Evolutionary conservation across 2,113 vertebrate species (phyloP).

Genomic region (Cynopterus brachyotis): DNA sequence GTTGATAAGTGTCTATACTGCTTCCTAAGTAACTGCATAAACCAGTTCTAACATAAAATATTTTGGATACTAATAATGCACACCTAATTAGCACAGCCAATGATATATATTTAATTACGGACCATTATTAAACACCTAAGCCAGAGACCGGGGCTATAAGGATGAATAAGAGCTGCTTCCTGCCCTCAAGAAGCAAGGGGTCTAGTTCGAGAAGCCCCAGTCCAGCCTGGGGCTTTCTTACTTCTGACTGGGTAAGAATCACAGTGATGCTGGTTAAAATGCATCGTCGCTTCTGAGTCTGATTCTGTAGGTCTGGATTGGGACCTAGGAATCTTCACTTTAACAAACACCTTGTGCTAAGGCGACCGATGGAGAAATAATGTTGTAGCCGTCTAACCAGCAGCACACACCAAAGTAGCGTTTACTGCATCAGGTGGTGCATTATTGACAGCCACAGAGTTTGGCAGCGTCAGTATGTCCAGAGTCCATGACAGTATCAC

Average conservation of each 20-base stretch:
- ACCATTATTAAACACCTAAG: not conserved
- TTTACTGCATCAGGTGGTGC: not conserved
- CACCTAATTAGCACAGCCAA: not conserved
- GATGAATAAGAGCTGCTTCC: not conserved
- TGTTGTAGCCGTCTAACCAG: not conserved
- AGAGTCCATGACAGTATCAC: not conserved
- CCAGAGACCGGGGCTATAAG: not conserved
- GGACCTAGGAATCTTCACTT: not conserved
- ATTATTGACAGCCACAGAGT: not conserved
- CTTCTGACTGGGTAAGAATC: not conserved
- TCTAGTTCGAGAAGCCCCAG: not conserved
- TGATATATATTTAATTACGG: not conserved
- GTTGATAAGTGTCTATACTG: not conserved
- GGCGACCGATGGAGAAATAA: not conserved
- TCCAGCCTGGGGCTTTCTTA: not conserved
- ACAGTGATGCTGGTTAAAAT: not conserved
- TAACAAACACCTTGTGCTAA: not conserved
- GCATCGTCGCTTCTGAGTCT: not conserved
- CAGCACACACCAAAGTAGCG: not conserved
- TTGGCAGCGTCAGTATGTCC: not conserved
- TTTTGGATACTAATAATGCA: not conserved
- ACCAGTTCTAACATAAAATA: not conserved
- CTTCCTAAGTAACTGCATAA: not conserved
- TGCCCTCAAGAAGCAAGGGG: not conserved
- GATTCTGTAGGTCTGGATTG: not conserved